Evolutionary conservation across 2,113 vertebrate species (phyloP), one percentile per base, ranked within the genome.

Genomic region (Thomomys bottae): DNA sequence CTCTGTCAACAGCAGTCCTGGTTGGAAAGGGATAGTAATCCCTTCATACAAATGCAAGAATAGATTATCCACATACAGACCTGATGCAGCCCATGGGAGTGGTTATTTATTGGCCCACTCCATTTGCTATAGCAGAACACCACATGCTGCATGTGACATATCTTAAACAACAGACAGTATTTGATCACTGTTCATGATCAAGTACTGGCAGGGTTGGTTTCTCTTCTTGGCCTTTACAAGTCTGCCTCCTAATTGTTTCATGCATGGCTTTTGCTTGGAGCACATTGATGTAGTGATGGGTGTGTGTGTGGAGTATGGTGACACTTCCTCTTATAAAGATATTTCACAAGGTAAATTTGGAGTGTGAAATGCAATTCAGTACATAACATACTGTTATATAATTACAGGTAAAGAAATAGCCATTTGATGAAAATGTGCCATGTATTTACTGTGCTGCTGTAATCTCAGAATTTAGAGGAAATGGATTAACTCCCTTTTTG

Each of bases 401-500:
- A 9, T 61, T 26, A 61, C 59, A 61, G 2, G 12, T 66, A 67
- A 75, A 84, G 36, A 34, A 49, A 26, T 38, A 38, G 21, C 2
- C 17, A 49, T 36, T 64, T 28, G 42, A 77, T 76, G 63, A 30
- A 81, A n/a, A 59, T 76, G 40, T 70, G 21, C 8, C 54, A 30
- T 10, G 21, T 70, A 10, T 76, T 14, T 70, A 84, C 32, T 87
- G 34, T 57, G 24, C 40, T 72, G 28, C 40, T 90, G 38, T 63
- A 32, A 57, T 59, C 73, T 87, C 21, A 30, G 57, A 80, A 78
- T 78, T 90, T 21, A n/a, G 12, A 70, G 26, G 36, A 86, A 86
- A 63, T 57, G 72, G 10, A 3, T 12, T 17, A 89, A 86, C 32
- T 64, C 67, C 40, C 67, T 34, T 71, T 89, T 82, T 66, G 20